These are phyloP conservation scores for Abscondita cerata DNA, from an alignment of 2,888 invertebrate genomes.

Conservation along the genomic window DNA sequence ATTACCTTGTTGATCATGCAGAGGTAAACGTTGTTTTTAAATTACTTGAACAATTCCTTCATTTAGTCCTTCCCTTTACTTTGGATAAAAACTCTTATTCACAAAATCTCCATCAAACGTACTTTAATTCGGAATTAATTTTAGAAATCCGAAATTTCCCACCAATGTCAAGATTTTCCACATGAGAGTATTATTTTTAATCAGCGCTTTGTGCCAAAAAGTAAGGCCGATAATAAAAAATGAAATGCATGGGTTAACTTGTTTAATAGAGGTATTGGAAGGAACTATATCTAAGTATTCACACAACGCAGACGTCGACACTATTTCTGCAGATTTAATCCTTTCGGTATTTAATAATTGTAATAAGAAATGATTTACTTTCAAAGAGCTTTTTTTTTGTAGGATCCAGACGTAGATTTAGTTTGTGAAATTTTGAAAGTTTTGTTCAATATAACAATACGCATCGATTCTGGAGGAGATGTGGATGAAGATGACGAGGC, in stretches of 20 bases:
- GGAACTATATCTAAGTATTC: conserved; percentile 62
- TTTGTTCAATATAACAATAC: conserved; percentile 77
- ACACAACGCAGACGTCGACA: conserved; percentile 18
- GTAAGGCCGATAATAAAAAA: conserved; percentile 70
- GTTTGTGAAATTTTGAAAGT: conserved; percentile 79
- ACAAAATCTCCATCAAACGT: too few species aligned
- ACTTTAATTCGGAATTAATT: too few species aligned
- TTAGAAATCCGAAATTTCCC: conserved; percentile 66
- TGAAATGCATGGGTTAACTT: conserved; percentile 73
- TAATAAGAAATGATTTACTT: too few species aligned
- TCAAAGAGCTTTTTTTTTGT: conserved; percentile 37
- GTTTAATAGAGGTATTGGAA: conserved; percentile 72
- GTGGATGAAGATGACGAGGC: conserved; percentile 72
- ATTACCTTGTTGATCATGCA: too few species aligned
- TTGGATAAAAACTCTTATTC: too few species aligned
- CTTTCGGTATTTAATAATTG: too few species aligned
- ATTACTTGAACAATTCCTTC: too few species aligned
- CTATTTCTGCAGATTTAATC: background rate
- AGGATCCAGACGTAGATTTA: conserved; percentile 69
- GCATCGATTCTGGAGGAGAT: conserved; percentile 54
- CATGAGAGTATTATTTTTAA: conserved; percentile 85
- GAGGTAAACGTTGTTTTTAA: too few species aligned
- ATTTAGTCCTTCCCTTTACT: too few species aligned
- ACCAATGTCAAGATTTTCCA: conserved; percentile 84
- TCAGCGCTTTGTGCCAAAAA: conserved; percentile 82